A percentile compares a stretch with the other conserved stretches of the same genome.
Evolutionary conservation across 2,797 vertebrate genomes (phyloP).

Genomic region (Cyclura pinguis): DNA sequence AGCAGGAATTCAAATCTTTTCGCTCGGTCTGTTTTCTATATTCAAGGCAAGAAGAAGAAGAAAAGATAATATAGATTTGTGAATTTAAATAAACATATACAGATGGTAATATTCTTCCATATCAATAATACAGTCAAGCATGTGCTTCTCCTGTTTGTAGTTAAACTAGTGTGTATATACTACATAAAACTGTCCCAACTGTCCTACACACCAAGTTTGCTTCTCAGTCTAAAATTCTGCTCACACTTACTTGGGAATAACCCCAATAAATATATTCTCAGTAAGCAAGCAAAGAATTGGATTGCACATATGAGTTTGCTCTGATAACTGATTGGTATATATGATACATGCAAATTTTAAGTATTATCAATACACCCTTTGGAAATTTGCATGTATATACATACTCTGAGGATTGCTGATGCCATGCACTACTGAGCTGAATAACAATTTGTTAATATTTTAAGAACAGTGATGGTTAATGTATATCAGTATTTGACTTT

Average conservation of each 20-base stretch:
- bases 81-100: not conserved
- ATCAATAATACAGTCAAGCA: not conserved
- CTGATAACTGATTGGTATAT: no score
- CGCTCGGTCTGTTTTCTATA: constrained; percentile 87
- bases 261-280: no score
- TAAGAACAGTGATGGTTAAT: not conserved
- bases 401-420: not conserved
- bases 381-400: not conserved
- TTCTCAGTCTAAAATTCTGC: no score
- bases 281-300: no score
- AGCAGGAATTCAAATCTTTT: constrained; percentile 91
- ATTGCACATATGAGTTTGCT: no score
- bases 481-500: not conserved
- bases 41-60: constrained; percentile 64
- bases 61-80: constrained; percentile 4
- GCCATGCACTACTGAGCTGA: not conserved
- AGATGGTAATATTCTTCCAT: not conserved
- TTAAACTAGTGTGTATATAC: no score
- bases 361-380: not conserved
- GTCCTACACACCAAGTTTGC: no score
- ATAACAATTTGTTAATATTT: not conserved
- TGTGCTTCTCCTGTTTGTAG: no score
- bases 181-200: no score
- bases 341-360: not conserved
- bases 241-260: no score